phyloP scores from a whole-genome alignment of 2,888 invertebrate species.

The Papilio demoleus region DNA sequence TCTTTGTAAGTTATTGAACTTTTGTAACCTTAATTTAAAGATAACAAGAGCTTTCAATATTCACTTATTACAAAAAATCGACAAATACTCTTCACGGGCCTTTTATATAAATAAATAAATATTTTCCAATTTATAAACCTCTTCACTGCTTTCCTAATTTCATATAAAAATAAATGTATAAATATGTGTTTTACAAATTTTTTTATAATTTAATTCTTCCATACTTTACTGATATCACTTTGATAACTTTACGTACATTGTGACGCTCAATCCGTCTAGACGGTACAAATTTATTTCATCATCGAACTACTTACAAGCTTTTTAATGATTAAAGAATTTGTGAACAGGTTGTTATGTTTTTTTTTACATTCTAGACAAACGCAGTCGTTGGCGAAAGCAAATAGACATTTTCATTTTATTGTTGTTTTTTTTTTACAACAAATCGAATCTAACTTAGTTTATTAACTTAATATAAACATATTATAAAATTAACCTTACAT shows the following conservation, averaged over 20 bases:
- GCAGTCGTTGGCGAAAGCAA: no score
- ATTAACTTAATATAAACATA: no score
- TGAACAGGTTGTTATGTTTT: not conserved
- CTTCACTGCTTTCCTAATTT: not conserved
- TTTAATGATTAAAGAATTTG: conserved; percentile 23
- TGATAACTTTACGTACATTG: conserved; percentile 24
- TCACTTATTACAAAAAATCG: not conserved
- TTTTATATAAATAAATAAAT: conserved; percentile 1
- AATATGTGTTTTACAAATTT: not conserved
- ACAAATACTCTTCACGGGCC: not conserved
- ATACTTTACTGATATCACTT: not conserved
- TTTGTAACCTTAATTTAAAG: not conserved
- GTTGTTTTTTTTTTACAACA: no score
- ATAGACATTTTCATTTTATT: no score
- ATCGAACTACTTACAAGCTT: conserved; percentile 26
- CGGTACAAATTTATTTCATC: conserved; percentile 13
- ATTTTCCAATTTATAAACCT: not conserved
- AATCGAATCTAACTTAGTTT: no score
- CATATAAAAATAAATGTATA: not conserved
- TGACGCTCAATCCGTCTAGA: conserved; percentile 30
- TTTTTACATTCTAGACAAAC: not conserved
- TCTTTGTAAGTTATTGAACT: not conserved
- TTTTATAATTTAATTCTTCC: not conserved
- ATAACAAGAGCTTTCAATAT: not conserved
- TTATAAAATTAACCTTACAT: no score